Base-by-base conservation (phyloP, 2,888 invertebrate genomes). In the Biston betularia region DNA sequence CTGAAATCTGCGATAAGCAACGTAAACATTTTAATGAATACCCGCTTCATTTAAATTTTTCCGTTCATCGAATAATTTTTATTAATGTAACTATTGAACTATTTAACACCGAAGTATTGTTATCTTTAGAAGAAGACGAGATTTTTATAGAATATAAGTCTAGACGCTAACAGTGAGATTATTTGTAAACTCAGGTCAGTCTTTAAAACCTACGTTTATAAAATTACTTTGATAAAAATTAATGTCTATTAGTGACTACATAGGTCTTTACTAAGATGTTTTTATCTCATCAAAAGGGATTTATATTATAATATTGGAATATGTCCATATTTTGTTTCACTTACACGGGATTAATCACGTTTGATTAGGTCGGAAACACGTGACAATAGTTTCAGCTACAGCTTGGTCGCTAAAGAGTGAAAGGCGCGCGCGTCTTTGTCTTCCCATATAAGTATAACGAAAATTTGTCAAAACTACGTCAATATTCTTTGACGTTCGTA, bases 1-100 rank as follows among this genome's bases (percentile, higher is more conserved):
- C 71, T 72, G 76, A 84, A 85, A 80, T 76, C 79, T 46, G 75
- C 82, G 86, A 84, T 80, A 79, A 85, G 82, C 84, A 84, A 83
- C 78, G 72, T 77, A 82, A 76, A 79, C 63, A 54, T 67, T 59
- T 55, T 50, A 53, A 49, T 54, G 57, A 53, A 59, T 67, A 71
- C 38, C 35, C 42, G 42, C 52, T 55, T 66, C 38, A 48, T 48
- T 45, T 75, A 54, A 74, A 76, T 77, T 54, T 76, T 72, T 71
- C 75, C 71, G 72, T 70, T 71, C 65, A 71, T 71, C 68, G 71
- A 71, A 75, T 72, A 75, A 69, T 74, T 68, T 67, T 42, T 50
- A 72, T 58, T 66, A 75, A 76, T 75, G 72, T 71, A 78, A 73
- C 75, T 79, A 79, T 71, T 24, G 72, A 80, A 82, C 81, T 79